Evolutionary conservation across 2,888 invertebrate genomes (phyloP).

Genomic region (Idaea aversata): DNA sequence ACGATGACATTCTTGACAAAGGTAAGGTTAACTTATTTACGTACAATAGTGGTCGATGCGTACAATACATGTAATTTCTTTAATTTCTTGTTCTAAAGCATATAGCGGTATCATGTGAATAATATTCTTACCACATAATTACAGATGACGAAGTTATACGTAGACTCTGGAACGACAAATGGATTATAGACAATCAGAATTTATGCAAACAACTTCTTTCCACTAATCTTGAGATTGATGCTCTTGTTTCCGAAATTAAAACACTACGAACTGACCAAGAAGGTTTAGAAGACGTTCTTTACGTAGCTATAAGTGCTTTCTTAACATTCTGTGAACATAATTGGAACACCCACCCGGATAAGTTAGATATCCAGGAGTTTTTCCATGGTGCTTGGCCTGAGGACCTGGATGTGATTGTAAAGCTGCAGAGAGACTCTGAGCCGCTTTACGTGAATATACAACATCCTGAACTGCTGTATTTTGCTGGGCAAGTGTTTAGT

Average conservation of each 20-base stretch:
- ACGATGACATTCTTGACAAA: conserved; percentile 44
- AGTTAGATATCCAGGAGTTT: conserved; percentile 60
- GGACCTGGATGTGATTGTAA: conserved; percentile 54
- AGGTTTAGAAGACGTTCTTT: conserved; percentile 63
- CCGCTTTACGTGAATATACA: conserved; percentile 83
- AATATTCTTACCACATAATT: conserved; percentile 23
- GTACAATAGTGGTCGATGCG: not conserved
- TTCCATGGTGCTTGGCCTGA: conserved; percentile 66
- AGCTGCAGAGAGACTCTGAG: conserved; percentile 82
- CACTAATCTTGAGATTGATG: conserved; percentile 47
- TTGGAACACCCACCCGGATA: conserved; percentile 86
- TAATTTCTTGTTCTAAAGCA: not conserved
- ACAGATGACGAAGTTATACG: conserved; percentile 48
- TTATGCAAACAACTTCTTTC: conserved; percentile 52
- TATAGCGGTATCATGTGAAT: not conserved
- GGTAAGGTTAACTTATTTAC: conserved; percentile 38
- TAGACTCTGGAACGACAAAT: conserved; percentile 58
- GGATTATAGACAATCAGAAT: conserved; percentile 48
- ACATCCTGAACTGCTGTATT: conserved; percentile 74
- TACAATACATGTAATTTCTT: not conserved
- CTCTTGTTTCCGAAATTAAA: conserved; percentile 44
- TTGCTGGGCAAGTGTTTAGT: conserved; percentile 62
- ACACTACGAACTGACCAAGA: conserved; percentile 34
- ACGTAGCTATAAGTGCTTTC: conserved; percentile 83
- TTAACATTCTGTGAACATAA: conserved; percentile 89